phyloP scores from a whole-genome alignment of 2,888 invertebrate genomes.

The Stomorhina lunata region DNA sequence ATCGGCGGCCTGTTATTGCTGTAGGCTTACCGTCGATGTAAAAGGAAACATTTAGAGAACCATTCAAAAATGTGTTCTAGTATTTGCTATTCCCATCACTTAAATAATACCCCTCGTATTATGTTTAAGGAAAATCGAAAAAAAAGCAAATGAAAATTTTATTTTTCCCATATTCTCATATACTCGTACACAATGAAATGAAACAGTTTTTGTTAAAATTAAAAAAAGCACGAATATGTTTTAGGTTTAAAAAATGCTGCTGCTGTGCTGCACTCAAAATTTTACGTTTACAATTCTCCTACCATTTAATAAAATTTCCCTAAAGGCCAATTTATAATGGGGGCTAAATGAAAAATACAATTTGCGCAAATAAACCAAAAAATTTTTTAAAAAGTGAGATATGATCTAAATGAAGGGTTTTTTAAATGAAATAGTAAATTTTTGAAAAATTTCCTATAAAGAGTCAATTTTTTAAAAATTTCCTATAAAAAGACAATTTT shows the following conservation, averaged over 20 bases:
- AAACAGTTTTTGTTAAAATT: slow-evolving; percentile 11
- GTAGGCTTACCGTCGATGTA: no score
- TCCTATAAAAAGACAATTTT: no score
- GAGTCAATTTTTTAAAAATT: no score
- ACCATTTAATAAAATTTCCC: slow-evolving; percentile 60
- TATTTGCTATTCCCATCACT: no score
- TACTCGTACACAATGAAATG: slow-evolving; percentile 19
- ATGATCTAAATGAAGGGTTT: no score
- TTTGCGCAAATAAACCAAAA: not conserved
- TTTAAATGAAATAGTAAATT: no score
- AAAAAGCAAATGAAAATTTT: no score
- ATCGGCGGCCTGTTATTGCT: no score
- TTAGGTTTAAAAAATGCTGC: not conserved
- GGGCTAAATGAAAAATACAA: not conserved
- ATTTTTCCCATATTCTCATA: slow-evolving; percentile 20
- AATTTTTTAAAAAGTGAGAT: not conserved
- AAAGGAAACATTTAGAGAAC: no score
- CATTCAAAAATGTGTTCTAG: no score
- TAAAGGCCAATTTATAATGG: slow-evolving; percentile 61
- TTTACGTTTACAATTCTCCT: slow-evolving; percentile 33
- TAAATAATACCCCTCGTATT: not conserved
- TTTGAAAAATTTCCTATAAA: no score
- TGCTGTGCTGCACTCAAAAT: not conserved
- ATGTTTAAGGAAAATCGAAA: not conserved
- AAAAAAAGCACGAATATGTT: not conserved